Evolutionary conservation across 2,888 invertebrate species (phyloP), one percentile per base, ranked within the genome.

Genomic region (Osmoderma eremita): DNA sequence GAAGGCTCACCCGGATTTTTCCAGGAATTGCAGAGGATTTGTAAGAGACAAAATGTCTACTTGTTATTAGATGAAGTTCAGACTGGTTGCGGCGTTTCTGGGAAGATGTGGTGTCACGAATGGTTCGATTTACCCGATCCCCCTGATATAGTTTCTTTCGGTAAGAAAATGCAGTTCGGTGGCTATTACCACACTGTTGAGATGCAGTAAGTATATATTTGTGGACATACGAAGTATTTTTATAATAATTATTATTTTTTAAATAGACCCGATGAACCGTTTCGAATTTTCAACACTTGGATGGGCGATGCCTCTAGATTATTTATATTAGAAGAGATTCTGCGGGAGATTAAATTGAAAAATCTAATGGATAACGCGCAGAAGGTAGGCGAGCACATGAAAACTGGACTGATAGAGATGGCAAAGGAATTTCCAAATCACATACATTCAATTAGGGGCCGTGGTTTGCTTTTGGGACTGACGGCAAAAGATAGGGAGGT

Each of bases 221-320:
- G n/a, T 17, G 8, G n/a, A 51, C n/a, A 15, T 18, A 53, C 3
- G n/a, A 20, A 4, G 10, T 53, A 24, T 53, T 1, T 45, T 10
- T 20, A 24, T 38, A 38, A n/a, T 30, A 39, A 39, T 54, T 41
- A 24, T n/a, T n/a, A n/a, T n/a, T n/a, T 54, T 53, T 63, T 65
- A 77, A 77, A n/a, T 81, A 92, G 92, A 72, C 90, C 94, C 1
- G 85, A 88, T 15, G 89, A 91, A 69, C 83, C 93, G 0, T 97
- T 91, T 81, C 87, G 98, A 67, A 92, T 99, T 72, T 98, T 97
- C 83, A 99, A 99, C 83, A 99, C 99, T 0, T 99, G 99, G 99
- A 94, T 98, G 91, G 99, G 99, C 6, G 99, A 99, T 82, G 98
- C 98, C 1, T 90, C 94, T 67, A 98, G 98, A 83, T 78, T 98